These are phyloP conservation scores for Coremacera marginata DNA, from an alignment of 2,888 invertebrate genomes.

Conservation along the genomic window DNA sequence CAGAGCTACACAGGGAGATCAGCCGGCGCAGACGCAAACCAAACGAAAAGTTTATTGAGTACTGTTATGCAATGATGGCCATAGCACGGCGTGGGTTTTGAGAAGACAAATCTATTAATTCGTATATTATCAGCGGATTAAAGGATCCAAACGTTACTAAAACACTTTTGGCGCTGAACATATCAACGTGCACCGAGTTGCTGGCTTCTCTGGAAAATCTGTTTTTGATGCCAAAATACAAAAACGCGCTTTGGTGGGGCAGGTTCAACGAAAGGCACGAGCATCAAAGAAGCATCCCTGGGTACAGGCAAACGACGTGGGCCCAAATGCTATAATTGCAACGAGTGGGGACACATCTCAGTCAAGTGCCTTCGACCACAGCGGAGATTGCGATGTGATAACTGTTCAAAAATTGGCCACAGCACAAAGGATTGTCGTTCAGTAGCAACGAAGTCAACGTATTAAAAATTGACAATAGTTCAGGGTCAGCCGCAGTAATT, in stretches of 20 bases:
- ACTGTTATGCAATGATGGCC: slow-evolving; percentile 39
- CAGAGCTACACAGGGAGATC: background rate
- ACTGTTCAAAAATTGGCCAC: slow-evolving; percentile 1
- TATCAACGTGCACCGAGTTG: slow-evolving; percentile 37
- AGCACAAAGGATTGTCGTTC: slow-evolving; percentile 5
- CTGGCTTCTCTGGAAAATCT: slow-evolving; percentile 42
- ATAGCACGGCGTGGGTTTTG: slow-evolving; percentile 30
- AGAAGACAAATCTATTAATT: slow-evolving; percentile 45
- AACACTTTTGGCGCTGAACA: slow-evolving; percentile 42
- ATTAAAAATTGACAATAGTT: background rate
- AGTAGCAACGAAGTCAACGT: no score
- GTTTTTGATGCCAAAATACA: background rate
- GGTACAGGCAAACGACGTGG: background rate
- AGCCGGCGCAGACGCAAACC: slow-evolving; percentile 27
- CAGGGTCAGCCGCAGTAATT: no score
- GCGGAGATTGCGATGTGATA: background rate
- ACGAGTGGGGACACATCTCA: slow-evolving; percentile 15
- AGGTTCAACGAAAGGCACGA: background rate
- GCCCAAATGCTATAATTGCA: slow-evolving; percentile 25
- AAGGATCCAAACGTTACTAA: slow-evolving; percentile 42
- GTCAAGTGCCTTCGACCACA: slow-evolving; percentile 22
- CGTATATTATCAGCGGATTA: slow-evolving; percentile 44
- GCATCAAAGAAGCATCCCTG: background rate
- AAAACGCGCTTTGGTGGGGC: background rate
- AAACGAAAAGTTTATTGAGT: slow-evolving; percentile 38